Percentiles rank a stretch among this genome's conserved stretches.
phyloP scores from a whole-genome alignment of 2,888 invertebrate genomes.

The Athalia circularis region DNA sequence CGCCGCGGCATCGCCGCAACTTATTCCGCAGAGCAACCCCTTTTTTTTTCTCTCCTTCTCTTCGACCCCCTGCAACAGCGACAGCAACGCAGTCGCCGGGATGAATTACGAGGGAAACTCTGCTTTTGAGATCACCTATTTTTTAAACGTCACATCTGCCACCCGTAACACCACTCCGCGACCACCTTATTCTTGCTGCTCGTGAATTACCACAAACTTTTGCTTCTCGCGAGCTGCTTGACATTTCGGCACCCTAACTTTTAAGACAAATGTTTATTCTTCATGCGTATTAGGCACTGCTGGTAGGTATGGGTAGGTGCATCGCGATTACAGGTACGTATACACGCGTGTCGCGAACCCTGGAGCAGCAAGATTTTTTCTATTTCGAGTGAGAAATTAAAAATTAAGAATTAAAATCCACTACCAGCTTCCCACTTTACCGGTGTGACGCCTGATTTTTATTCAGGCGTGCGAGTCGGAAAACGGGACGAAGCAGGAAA shows the following conservation, averaged over 20 bases:
- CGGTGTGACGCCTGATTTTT: no score
- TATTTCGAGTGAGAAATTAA: conserved; percentile 22
- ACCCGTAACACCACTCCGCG: conserved; percentile 9
- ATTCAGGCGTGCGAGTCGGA: no score
- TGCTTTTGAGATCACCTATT: conserved; percentile 35
- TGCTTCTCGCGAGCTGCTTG: conserved; percentile 3
- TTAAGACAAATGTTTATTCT: conserved; percentile 10
- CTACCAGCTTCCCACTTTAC: background rate
- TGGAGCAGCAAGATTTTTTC: background rate
- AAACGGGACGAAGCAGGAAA: no score
- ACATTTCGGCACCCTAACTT: conserved; percentile 28
- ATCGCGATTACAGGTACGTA: background rate
- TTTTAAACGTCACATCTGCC: conserved; percentile 36
- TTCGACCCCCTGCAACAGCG: background rate
- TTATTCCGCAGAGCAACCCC: conserved; percentile 3
- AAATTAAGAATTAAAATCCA: conserved; percentile 23
- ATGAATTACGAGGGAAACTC: conserved; percentile 31
- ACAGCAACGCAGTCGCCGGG: background rate
- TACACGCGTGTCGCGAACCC: background rate
- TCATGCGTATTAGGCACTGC: background rate
- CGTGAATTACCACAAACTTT: conserved; percentile 16
- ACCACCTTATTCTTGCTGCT: background rate
- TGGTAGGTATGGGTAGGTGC: background rate
- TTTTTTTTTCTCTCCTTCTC: background rate
- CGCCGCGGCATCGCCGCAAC: background rate